Evolutionary conservation across 2,113 vertebrate species (phyloP).

Genomic region (Urocitellus parryii): DNA sequence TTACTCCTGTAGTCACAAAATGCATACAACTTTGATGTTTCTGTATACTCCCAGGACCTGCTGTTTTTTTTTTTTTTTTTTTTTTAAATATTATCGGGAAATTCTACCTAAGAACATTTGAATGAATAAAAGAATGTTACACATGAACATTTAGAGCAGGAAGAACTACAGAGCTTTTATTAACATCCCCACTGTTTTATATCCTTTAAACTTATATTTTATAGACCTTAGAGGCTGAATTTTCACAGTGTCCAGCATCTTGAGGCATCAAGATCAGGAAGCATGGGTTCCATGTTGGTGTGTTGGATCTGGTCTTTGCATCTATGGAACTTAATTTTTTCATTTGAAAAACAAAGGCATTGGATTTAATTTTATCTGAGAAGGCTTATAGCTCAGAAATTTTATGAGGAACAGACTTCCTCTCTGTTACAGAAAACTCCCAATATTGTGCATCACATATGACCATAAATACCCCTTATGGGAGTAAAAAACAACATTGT

Average conservation of each 20-base stretch:
- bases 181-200: neutral
- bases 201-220: neutral
- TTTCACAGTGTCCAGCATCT: neutral
- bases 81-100: neutral
- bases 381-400: slow-evolving; percentile 26
- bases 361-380: slow-evolving; percentile 55
- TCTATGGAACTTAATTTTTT: neutral
- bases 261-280: too few species aligned
- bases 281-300: neutral
- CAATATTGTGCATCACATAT: neutral
- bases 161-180: neutral
- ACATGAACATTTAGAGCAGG: neutral
- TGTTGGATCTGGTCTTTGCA: neutral
- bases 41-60: neutral
- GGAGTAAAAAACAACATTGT: slow-evolving; percentile 61
- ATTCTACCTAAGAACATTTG: slow-evolving; percentile 6
- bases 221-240: neutral
- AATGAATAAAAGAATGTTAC: neutral
- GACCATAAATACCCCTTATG: slow-evolving; percentile 41
- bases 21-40: neutral
- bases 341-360: slow-evolving; percentile 49
- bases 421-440: slow-evolving; percentile 60
- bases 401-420: slow-evolving; percentile 54
- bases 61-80: neutral
- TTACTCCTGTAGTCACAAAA: neutral